Conservation (phyloP, 2,888 invertebrate genomes). For the Strigamia crassipes region DNA sequence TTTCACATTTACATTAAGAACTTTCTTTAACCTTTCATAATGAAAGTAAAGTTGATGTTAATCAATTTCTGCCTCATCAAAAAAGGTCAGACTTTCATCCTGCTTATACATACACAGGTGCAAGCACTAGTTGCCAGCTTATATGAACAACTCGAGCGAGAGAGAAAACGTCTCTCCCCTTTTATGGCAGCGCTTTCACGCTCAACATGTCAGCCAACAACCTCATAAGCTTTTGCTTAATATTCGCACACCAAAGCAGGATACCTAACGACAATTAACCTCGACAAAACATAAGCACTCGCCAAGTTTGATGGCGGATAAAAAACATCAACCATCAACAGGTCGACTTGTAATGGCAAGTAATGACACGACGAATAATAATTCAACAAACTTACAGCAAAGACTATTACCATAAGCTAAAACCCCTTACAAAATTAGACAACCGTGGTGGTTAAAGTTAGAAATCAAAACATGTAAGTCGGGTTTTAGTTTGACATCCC, state of each 20-base stretch:
- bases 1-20: too few species aligned
- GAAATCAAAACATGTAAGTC: too few species aligned
- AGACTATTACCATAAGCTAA: neutral
- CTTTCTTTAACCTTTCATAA: neutral
- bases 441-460: too few species aligned
- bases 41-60: slow-evolving; percentile 37
- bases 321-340: neutral
- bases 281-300: slow-evolving; percentile 19
- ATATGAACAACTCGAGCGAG: slow-evolving; percentile 37
- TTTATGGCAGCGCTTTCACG: slow-evolving; percentile 30
- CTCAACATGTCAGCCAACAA: slow-evolving; percentile 40
- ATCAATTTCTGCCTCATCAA: slow-evolving; percentile 40
- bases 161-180: slow-evolving; percentile 16
- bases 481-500: too few species aligned
- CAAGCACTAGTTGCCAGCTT: slow-evolving; percentile 1
- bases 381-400: neutral
- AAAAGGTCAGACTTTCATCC: slow-evolving; percentile 12
- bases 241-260: slow-evolving; percentile 19
- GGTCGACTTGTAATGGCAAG: slow-evolving; percentile 18
- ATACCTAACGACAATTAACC: slow-evolving; percentile 36
- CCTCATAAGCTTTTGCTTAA: slow-evolving; percentile 38
- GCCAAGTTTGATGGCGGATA: neutral
- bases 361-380: neutral
- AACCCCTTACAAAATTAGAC: too few species aligned
- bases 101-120: slow-evolving; percentile 25